Base-by-base conservation (phyloP, 2,888 invertebrate genomes). In the Prosopocoilus inquinatus region DNA sequence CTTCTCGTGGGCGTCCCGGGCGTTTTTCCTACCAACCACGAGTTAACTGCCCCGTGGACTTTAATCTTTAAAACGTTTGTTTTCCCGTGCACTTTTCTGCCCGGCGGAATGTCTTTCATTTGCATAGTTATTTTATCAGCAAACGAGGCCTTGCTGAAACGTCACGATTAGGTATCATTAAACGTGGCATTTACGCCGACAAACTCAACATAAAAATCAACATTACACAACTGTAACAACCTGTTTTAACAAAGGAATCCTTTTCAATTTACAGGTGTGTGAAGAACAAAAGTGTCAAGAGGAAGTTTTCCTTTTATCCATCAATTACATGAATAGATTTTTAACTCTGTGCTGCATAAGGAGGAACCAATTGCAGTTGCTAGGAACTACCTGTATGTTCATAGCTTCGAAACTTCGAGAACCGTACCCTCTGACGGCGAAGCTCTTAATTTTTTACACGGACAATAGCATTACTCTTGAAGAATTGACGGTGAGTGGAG, bases 281-380 rank as follows among this genome's bases (percentile, higher is more conserved):
- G 94, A 94, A 74, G 95, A 94, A 74, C 91, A 93, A 75, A 86
- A 88, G 69, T 91, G 94, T 74, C 94, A 95, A 78, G 92, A 94
- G 74, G 94, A 94, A 75, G 95, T 97, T 63, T 96, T 96, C 75
- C 88, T 92, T 44, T 81, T 97, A 73, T 91, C 97, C 52, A 89
- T 96, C 78, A 92, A 91, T 75, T 94, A 91, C 79, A 81, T 98
- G 83, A 96, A 97, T 81, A 86, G 96, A 74, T 95, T 96, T 82
- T 83, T 97, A 69, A 89, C 90, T 72, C 84, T 87, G 59, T 90
- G 90, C 75, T 84, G 86, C 58, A 90, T 96, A 71, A 84, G 87
- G 67, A 91, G 91, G 80, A 87, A 85, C 67, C 91, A 94, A 75
- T 84, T 97, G 60, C 97, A 97, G 80, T 85, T 96, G 57, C 80